phyloP scores from a whole-genome alignment of 2,888 invertebrate species.

The Tromatobia lineatoria region DNA sequence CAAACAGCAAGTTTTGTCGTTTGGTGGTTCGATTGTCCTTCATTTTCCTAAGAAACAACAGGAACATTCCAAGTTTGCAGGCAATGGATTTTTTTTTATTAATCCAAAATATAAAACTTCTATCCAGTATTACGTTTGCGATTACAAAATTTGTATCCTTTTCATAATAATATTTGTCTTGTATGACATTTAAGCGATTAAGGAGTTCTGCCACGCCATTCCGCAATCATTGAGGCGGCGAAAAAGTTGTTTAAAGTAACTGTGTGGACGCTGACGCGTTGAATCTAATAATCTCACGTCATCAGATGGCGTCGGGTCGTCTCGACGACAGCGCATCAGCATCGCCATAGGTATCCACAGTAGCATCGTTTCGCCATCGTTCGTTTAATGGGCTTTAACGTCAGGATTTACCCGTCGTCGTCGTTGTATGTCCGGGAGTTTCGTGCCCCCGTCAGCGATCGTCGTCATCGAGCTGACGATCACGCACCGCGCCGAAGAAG shows the following conservation, averaged over 20 bases:
- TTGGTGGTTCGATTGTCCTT: neutral
- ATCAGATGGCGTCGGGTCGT: slow-evolving; percentile 12
- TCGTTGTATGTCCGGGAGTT: slow-evolving; percentile 25
- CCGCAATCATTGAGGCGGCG: neutral
- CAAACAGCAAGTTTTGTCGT: no score
- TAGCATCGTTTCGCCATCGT: slow-evolving; percentile 54
- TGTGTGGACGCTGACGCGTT: neutral
- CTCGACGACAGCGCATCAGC: slow-evolving; percentile 8
- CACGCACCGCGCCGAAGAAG: slow-evolving; percentile 31
- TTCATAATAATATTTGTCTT: neutral
- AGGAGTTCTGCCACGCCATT: neutral
- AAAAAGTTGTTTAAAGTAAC: neutral
- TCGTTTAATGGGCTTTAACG: slow-evolving; percentile 59
- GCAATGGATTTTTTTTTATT: neutral
- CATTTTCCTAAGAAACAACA: neutral
- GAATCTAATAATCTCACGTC: slow-evolving; percentile 35
- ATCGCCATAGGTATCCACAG: slow-evolving; percentile 20
- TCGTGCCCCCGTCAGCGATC: slow-evolving; percentile 55
- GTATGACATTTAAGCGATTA: neutral
- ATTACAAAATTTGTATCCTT: neutral
- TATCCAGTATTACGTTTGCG: no score
- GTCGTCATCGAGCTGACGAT: slow-evolving; percentile 49
- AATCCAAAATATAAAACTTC: neutral
- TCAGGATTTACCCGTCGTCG: neutral
- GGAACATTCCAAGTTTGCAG: neutral